Evolutionary conservation across 2,888 invertebrate species (phyloP).

Genomic region (Drosophila algonquin): DNA sequence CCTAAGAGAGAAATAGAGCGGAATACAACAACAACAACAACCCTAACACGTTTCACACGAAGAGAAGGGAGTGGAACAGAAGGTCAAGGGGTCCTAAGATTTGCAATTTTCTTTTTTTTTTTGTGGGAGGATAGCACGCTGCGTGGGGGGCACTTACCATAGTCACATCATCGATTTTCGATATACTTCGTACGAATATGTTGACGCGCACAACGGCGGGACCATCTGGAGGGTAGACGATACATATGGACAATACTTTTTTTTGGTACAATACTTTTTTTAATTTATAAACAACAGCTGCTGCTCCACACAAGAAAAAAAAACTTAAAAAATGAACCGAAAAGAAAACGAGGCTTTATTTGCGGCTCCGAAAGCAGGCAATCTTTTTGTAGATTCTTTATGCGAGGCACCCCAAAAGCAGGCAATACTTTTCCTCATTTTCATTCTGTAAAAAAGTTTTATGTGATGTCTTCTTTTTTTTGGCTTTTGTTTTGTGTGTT

Average conservation of each 20-base stretch:
- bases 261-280: constrained; percentile 61
- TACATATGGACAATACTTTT: constrained; percentile 55
- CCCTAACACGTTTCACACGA: neutral
- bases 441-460: constrained; percentile 68
- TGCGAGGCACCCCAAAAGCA: neutral
- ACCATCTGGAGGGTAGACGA: constrained; percentile 87
- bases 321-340: constrained; percentile 63
- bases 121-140: constrained; percentile 42
- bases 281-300: constrained; percentile 54
- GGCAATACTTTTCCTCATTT: constrained; percentile 6
- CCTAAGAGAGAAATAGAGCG: constrained; percentile 1
- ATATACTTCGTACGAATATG: constrained; percentile 99
- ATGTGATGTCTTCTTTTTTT: constrained; percentile 52
- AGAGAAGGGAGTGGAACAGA: neutral
- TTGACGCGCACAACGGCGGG: constrained; percentile 98
- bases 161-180: constrained; percentile 99
- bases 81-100: constrained; percentile 18
- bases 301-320: constrained; percentile 40
- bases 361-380: neutral
- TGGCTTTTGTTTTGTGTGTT: constrained; percentile 28
- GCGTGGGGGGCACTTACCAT: constrained; percentile 92
- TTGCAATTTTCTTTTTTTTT: constrained; percentile 39
- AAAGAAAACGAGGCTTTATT: neutral
- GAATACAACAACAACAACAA: neutral
- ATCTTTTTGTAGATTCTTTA: constrained; percentile 55